Evolutionary conservation across 30 jellyfish, hydroid and myxozoan species (phyloP), one percentile per base, ranked within the genome.

Genomic region (Cassiopea andromeda): DNA sequence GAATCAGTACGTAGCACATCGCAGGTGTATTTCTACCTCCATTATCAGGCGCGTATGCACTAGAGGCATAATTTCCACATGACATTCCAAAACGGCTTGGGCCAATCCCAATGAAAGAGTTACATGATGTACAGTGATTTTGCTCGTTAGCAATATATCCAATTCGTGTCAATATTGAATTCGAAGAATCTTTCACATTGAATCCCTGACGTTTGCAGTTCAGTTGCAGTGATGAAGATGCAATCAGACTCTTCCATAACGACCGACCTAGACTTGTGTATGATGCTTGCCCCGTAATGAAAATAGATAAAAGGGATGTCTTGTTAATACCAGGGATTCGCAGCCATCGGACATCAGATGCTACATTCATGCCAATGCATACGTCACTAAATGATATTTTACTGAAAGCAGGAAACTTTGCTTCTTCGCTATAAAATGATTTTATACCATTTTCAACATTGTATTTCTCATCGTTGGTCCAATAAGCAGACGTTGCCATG

Each of bases 321-420:
- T 70, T 60, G 44, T 80, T 60, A 8, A 80, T n/a, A 2, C 70
- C 70, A 47, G 86, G 74, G 18, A 80, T 1, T 16, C 78, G 78
- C 78, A 80, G 79, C 89, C 89, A 80, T 12, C 71, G 69, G 47
- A 46, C 49, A 43, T 47, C 79, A 9, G 79, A 8, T 9, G 80
- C 13, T 1, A 60, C 44, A 67, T 44, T 60, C 79, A 80, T 80
- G 2, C 89, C 89, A 44, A 80, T 43, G 79, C 89, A 80, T 16
- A 80, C 27, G 7, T 60, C 89, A 19, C 60, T 75, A 60, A 80
- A 80, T 18, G 64, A 1, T 1, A 80, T 46, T 1, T 60, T 59
- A 46, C 68, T 60, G 64, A 80, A 80, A 1, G 89, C 89, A 0
- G 89, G 80, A 47, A 80, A 80, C 80, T 80, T 80, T 80, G 89